Base-by-base conservation (phyloP, 2,797 vertebrate species). In the Premnoplex brunnescens region DNA sequence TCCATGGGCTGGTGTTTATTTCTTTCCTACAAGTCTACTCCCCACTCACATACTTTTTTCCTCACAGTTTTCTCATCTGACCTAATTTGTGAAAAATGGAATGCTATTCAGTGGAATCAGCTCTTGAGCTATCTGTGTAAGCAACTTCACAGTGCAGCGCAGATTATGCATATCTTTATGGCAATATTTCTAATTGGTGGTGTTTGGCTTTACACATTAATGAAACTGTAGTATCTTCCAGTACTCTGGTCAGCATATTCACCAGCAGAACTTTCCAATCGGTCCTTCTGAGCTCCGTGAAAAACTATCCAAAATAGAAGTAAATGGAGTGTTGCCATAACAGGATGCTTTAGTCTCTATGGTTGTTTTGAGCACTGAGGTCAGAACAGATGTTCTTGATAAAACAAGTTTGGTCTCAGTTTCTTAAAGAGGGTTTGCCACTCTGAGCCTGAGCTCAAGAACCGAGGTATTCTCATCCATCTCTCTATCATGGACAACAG, bases 1-100 rank as follows among this genome's bases (percentile, higher is more conserved):
- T 95, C 66, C 0, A 0, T 68, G 76, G 74, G 55, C 49, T 95
- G 52, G 55, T 91, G 84, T 90, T 97, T 87, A 75, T 89, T 96
- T 91, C 85, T 89, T 89, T 94, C 72, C 71, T 80, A 63, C 59
- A 62, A 67, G 27, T 62, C 76, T 88, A n/a, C 39, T 82, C 63
- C 56, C 34, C 8, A 23, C 49, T 94, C 74, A 51, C 48, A 79
- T 37, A 87, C 13, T 49, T 92, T 79, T 81, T 80, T 60, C 84
- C 63, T 87, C 74, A 66, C 67, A 87, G 27, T 85, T 94, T 95
- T 94, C 56, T 95, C 80, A 80, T 91, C 63, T 85, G 84, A 94
- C 30, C 52, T 82, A 71, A 89, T 91, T 54, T 93, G 32, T 73
- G 41, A 92, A 84, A 95, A 90, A 58, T 4, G 0, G n/a, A 68